Base-by-base conservation (phyloP, 2,113 vertebrate species). In the Erpornis zantholeuca region DNA sequence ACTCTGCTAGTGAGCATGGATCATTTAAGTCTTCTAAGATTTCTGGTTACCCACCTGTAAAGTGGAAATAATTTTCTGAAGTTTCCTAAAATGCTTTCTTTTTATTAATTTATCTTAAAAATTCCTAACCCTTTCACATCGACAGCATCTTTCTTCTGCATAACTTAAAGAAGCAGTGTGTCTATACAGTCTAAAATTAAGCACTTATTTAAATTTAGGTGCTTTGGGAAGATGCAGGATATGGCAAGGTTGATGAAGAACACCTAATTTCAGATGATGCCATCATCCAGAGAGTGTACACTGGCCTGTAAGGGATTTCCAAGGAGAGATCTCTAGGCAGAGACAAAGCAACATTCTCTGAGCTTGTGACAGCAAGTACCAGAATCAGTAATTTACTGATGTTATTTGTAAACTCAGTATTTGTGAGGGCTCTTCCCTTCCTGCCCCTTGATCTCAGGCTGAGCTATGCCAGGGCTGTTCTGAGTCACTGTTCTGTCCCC, bases 351-450 rank as follows among this genome's bases (percentile, higher is more conserved):
- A 38, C 53, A 36, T 42, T 80, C 23, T 92, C 59, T 72, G 53
- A 80, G 63, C 35, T 70, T 0, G 1, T 13, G 12, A 31, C 38
- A 60, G 47, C 19, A 86, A 85, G 92, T 96, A 93, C 61, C 57
- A 3, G 75, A 91, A 97, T 94, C 78, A 96, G 63, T 92, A 92
- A 91, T 72, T 72, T 92, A 82, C 57, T 95, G n/a, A n/a, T n/a
- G 77, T 35, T 96, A 94, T 94, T 96, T 95, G 87, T 95, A 96
- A 91, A 96, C 87, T 92, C 91, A 20, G 75, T 92, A 96, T 95
- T 93, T 91, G 73, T 66, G 84, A 95, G 79, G 92, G 29, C 38
- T 94, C 80, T 92, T 92, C 64, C 80, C 38, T 86, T 95, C 66
- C n/a, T 56, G 81, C 72, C 90, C 80, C 60, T 92, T 6, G 3